These are phyloP conservation scores for Tychaedon coryphoeus DNA, from an alignment of 2,113 vertebrate species.

Conservation along the genomic window DNA sequence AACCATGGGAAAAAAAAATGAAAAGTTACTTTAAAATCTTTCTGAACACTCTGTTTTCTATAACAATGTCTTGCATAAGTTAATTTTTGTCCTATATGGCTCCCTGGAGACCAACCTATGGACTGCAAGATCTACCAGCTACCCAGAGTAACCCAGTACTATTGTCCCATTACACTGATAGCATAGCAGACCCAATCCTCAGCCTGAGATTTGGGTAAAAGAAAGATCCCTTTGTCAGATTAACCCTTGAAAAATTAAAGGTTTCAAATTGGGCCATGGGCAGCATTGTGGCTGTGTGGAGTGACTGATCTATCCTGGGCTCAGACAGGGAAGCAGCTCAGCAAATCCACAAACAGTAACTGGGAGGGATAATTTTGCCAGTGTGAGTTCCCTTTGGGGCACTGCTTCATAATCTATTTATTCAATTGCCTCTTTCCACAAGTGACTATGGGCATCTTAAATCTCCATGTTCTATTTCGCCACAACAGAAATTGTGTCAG, in stretches of 20 bases:
- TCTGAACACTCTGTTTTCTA: background rate
- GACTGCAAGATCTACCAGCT: background rate
- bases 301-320: background rate
- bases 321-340: background rate
- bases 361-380: fast-evolving
- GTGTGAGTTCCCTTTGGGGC: background rate
- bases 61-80: background rate
- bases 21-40: background rate
- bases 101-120: background rate
- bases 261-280: background rate
- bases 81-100: background rate
- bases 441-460: background rate
- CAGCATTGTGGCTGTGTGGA: background rate
- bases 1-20: background rate
- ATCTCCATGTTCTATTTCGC: background rate
- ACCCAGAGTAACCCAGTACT: background rate
- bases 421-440: background rate
- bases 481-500: background rate
- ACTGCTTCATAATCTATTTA: background rate
- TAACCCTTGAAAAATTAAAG: background rate
- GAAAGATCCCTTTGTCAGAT: background rate
- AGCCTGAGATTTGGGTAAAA: background rate
- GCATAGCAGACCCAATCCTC: background rate
- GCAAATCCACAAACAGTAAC: background rate
- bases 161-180: background rate